Percentiles rank a stretch among this genome's conserved stretches.
Evolutionary conservation across 2,113 vertebrate genomes (phyloP).

Genomic region (Platycercus adscitus): DNA sequence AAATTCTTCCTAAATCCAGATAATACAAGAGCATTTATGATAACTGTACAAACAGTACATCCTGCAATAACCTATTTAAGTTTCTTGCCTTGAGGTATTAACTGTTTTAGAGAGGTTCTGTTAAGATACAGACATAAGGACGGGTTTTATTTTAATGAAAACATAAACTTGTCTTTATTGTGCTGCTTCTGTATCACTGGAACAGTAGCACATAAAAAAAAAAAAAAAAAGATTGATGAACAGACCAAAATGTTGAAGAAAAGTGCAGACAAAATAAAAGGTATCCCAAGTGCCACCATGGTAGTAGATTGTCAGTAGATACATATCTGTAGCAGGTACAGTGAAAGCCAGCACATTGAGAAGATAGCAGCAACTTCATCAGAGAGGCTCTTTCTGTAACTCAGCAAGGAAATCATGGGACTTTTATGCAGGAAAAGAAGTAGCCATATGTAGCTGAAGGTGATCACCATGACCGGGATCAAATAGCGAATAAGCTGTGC

Average conservation of each 20-base stretch:
- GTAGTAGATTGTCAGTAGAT: slow-evolving; percentile 73
- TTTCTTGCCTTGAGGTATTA: background rate
- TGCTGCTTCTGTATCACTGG: slow-evolving; percentile 65
- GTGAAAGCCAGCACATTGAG: slow-evolving; percentile 77
- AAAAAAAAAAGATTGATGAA: slow-evolving; percentile 60
- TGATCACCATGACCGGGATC: slow-evolving; percentile 74
- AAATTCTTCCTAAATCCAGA: background rate
- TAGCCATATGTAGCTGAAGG: slow-evolving; percentile 75
- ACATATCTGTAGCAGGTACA: slow-evolving; percentile 75
- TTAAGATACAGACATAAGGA: slow-evolving; percentile 59
- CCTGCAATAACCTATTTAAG: background rate
- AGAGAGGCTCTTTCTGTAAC: slow-evolving; percentile 71
- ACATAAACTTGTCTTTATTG: slow-evolving; percentile 56
- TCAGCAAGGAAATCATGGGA: slow-evolving; percentile 73
- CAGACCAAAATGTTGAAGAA: slow-evolving; percentile 74
- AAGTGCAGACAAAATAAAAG: slow-evolving; percentile 74
- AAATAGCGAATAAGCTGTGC: slow-evolving; percentile 78
- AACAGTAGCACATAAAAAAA: slow-evolving; percentile 72
- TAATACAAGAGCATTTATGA: background rate
- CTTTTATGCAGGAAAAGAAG: slow-evolving; percentile 75
- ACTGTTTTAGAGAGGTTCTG: slow-evolving; percentile 49
- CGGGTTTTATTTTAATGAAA: slow-evolving; percentile 67
- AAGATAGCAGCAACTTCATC: slow-evolving; percentile 78
- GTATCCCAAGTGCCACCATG: slow-evolving; percentile 67
- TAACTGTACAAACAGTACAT: background rate